Percentiles rank a stretch among this genome's conserved stretches.
These are phyloP conservation scores for Diadumene lineata DNA, from an alignment of 92 coral and sea anemone species.

Conservation along the genomic window DNA sequence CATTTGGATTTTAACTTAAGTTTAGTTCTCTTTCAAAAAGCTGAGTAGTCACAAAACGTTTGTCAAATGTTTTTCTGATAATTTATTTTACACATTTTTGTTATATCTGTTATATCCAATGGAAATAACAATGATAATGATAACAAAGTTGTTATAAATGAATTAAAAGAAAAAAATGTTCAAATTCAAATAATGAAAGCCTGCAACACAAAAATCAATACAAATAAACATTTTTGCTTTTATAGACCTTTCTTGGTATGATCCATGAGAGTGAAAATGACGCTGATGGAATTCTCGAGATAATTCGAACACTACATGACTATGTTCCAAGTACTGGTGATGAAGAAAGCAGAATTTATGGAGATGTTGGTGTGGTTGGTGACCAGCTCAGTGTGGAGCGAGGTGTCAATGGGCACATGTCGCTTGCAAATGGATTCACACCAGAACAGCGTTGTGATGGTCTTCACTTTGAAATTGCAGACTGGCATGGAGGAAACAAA, in stretches of 20 bases:
- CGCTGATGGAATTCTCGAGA: constrained; percentile 57
- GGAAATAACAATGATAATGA: no score
- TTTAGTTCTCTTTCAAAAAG: no score
- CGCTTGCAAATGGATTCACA: constrained; percentile 66
- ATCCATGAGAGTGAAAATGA: constrained; percentile 69
- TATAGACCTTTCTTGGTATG: constrained; percentile 64
- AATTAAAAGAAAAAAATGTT: no score
- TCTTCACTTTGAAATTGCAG: constrained; percentile 55
- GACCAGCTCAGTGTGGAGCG: constrained; percentile 65
- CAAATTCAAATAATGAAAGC: no score
- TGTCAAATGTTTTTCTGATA: no score
- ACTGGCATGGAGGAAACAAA: constrained; percentile 64
- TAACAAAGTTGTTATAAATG: no score
- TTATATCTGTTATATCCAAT: no score
- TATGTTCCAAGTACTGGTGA: constrained; percentile 63
- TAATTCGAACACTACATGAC: constrained; percentile 46
- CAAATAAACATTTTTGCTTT: no score
- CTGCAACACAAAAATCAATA: no score
- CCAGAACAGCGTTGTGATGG: constrained; percentile 57
- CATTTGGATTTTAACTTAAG: no score
- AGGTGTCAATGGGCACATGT: constrained; percentile 51
- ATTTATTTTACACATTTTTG: no score
- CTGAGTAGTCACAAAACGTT: no score
- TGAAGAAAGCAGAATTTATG: constrained; percentile 42
- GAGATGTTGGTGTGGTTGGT: constrained; percentile 63